Conservation (phyloP, 2,113 vertebrate genomes). For the Elephas maximus region DNA sequence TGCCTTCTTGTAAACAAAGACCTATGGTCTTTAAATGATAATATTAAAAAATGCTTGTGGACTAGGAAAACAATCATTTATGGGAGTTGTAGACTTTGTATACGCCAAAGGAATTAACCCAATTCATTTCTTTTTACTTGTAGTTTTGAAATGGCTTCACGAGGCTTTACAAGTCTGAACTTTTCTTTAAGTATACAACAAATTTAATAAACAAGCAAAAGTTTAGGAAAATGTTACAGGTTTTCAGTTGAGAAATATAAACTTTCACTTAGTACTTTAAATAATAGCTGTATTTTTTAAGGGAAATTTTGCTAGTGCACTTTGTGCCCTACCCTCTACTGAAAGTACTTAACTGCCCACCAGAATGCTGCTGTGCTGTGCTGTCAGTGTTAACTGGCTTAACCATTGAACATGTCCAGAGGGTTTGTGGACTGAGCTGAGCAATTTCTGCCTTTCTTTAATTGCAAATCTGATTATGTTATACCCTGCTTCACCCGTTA, state of each 20-base stretch:
- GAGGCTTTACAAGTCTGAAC: slow-evolving; percentile 33
- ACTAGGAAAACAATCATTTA: not conserved
- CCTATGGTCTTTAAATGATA: not conserved
- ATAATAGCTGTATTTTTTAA: not conserved
- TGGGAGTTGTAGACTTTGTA: not conserved
- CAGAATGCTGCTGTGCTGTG: not conserved
- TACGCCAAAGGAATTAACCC: slow-evolving; percentile 3
- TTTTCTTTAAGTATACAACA: slow-evolving; percentile 65
- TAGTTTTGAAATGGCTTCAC: slow-evolving; percentile 46
- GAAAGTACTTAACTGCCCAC: not conserved
- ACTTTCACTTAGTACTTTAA: slow-evolving; percentile 46
- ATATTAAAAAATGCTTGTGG: not conserved
- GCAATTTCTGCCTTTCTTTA: slow-evolving; percentile 50
- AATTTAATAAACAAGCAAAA: slow-evolving; percentile 52
- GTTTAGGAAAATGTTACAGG: not conserved
- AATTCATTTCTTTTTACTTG: slow-evolving; percentile 62
- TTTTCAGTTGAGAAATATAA: slow-evolving; percentile 39
- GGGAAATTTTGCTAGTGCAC: not conserved
- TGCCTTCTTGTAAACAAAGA: slow-evolving; percentile 23
- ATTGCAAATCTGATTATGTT: not conserved
- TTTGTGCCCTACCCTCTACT: not conserved
- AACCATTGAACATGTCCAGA: not conserved
- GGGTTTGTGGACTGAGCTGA: not conserved
- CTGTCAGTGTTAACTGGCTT: not conserved
- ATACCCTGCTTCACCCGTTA: not conserved